Percentiles rank a stretch among this genome's conserved stretches.
phyloP scores from a whole-genome alignment of 1,140 invertebrate genomes.

The Stegodyphus dumicola region DNA sequence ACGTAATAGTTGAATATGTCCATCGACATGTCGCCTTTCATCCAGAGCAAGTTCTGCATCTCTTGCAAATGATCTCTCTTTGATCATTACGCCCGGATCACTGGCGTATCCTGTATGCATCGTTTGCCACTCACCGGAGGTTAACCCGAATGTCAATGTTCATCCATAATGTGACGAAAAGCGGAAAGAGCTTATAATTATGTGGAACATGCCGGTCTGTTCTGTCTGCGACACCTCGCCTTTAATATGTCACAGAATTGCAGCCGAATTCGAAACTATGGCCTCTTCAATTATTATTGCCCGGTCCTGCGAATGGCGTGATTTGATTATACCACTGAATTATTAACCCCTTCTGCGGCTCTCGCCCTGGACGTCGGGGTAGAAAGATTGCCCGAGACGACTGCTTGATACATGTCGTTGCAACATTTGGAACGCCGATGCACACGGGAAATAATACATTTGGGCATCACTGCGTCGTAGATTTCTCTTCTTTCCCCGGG shows the following conservation, averaged over 20 bases:
- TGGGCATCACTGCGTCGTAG: no score
- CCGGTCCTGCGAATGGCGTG: neutral
- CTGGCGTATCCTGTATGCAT: neutral
- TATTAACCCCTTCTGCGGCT: no score
- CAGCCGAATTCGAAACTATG: slow-evolving; percentile 32
- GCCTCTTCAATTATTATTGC: slow-evolving; percentile 46
- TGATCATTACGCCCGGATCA: slow-evolving; percentile 22
- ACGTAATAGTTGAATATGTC: slow-evolving; percentile 7
- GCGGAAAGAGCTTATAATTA: slow-evolving; percentile 31
- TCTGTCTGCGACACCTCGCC: slow-evolving; percentile 34
- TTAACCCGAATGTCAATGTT: slow-evolving; percentile 37
- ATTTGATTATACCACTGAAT: no score
- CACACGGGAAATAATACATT: no score
- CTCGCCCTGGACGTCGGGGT: no score
- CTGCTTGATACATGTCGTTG: no score
- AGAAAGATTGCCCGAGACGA: no score
- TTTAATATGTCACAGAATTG: slow-evolving; percentile 13
- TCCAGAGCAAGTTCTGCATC: neutral
- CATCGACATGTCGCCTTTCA: slow-evolving; percentile 3
- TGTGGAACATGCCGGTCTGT: slow-evolving; percentile 12
- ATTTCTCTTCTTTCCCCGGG: no score
- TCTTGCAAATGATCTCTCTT: neutral
- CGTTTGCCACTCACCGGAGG: neutral
- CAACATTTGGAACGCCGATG: no score
- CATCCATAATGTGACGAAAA: slow-evolving; percentile 22